These are phyloP conservation scores for Acrobasis consociella DNA, from an alignment of 2,888 invertebrate genomes.

Conservation along the genomic window DNA sequence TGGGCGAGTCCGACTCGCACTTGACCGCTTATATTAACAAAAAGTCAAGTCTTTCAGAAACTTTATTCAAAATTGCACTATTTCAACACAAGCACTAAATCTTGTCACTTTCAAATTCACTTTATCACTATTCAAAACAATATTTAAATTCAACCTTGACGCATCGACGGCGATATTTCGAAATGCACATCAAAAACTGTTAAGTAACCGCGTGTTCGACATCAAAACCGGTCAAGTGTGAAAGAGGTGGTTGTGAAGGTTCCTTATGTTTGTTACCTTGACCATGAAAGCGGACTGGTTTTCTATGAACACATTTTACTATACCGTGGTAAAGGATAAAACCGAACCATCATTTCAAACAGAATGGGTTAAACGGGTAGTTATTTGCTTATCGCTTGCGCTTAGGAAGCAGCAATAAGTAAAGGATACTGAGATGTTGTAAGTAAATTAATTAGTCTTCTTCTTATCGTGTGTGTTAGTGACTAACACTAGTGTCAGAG, in stretches of 20 bases:
- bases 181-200: background rate
- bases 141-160: background rate
- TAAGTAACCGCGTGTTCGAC: constrained; percentile 5
- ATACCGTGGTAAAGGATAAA: background rate
- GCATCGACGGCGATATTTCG: background rate
- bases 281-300: constrained; percentile 15
- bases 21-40: no score
- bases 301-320: background rate
- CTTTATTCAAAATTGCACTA: background rate
- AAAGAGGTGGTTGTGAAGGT: constrained; percentile 6
- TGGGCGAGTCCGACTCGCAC: no score
- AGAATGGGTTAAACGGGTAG: no score
- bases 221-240: constrained; percentile 14
- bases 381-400: no score
- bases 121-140: background rate
- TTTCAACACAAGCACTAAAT: background rate
- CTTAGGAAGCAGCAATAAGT: no score
- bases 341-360: no score
- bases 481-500: no score
- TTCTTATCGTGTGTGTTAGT: no score
- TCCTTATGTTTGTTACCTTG: constrained; percentile 12
- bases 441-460: no score
- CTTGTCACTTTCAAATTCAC: background rate
- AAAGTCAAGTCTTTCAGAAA: no score
- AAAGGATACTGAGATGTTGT: no score